Evolutionary conservation across 2,797 vertebrate genomes (phyloP).

Genomic region (Neosalanx taihuensis): DNA sequence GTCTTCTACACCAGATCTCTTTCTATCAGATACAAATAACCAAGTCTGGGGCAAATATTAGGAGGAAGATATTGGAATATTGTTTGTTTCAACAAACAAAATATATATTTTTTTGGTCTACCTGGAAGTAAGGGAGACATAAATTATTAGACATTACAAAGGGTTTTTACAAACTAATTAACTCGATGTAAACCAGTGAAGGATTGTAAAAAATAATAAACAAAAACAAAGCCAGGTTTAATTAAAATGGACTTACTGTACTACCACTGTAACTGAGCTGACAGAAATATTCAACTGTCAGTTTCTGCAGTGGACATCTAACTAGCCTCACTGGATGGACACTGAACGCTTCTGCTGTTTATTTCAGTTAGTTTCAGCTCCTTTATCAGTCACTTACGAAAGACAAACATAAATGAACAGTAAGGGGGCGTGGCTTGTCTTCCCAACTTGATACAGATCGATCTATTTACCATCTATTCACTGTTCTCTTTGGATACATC

Average conservation of each 20-base stretch:
- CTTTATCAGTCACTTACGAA: conserved; percentile 52
- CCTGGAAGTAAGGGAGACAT: too few relatives aligned
- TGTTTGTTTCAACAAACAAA: too few relatives aligned
- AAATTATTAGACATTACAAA: too few relatives aligned
- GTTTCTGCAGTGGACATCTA: conserved; percentile 33
- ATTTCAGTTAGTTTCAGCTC: conserved; percentile 43
- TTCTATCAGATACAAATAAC: conserved; percentile 1
- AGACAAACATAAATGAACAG: conserved; percentile 72
- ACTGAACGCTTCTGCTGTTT: conserved; percentile 36
- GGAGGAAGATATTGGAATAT: not conserved
- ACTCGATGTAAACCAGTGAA: conserved; percentile 18
- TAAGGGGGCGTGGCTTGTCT: conserved; percentile 34
- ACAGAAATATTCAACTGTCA: conserved; percentile 25
- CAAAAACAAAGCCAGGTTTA: conserved; percentile 25
- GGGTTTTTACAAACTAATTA: conserved; percentile 20
- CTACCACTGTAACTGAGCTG: too few relatives aligned
- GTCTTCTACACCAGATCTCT: conserved; percentile 2
- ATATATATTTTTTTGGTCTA: not conserved
- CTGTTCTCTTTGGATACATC: conserved; percentile 73
- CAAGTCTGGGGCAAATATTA: too few relatives aligned
- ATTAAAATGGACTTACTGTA: conserved; percentile 28
- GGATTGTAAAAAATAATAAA: conserved; percentile 28
- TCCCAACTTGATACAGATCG: not conserved
- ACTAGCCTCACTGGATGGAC: conserved; percentile 39
- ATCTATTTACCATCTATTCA: conserved; percentile 46